Evolutionary conservation across 2,797 vertebrate species (phyloP).

Genomic region (Haliaeetus albicilla): DNA sequence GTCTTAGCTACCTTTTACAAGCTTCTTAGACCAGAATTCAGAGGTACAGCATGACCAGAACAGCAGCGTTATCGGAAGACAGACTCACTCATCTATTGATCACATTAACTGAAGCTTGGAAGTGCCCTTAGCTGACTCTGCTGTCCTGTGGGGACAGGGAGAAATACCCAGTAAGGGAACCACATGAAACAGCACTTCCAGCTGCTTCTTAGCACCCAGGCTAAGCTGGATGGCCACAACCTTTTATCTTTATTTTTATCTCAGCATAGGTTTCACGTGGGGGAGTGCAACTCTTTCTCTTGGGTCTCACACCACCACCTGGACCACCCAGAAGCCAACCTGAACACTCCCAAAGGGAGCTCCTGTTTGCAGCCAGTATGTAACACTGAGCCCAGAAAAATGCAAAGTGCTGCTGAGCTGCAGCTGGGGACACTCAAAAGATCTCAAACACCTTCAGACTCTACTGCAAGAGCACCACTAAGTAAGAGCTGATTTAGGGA

Average conservation of each 20-base stretch:
- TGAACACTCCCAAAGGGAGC: background rate
- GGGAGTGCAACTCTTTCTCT: background rate
- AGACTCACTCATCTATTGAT: accelerated
- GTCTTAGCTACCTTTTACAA: background rate
- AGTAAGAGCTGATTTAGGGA: background rate
- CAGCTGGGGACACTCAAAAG: background rate
- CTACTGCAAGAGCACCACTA: background rate
- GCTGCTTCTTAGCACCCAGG: background rate
- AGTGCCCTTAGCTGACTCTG: background rate
- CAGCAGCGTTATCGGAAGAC: background rate
- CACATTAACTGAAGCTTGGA: background rate
- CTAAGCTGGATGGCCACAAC: background rate
- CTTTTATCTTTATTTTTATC: background rate
- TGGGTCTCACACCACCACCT: background rate
- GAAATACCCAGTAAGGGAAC: background rate
- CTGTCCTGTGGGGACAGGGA: background rate
- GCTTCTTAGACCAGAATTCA: background rate
- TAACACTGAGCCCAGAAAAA: background rate
- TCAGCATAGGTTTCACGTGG: background rate
- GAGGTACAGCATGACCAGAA: background rate
- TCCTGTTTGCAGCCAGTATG: background rate
- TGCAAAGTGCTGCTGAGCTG: background rate
- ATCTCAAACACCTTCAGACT: background rate
- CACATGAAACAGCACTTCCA: background rate
- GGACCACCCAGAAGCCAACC: background rate